phyloP scores from a whole-genome alignment of 1,140 invertebrate species.

The Portunus trituberculatus region DNA sequence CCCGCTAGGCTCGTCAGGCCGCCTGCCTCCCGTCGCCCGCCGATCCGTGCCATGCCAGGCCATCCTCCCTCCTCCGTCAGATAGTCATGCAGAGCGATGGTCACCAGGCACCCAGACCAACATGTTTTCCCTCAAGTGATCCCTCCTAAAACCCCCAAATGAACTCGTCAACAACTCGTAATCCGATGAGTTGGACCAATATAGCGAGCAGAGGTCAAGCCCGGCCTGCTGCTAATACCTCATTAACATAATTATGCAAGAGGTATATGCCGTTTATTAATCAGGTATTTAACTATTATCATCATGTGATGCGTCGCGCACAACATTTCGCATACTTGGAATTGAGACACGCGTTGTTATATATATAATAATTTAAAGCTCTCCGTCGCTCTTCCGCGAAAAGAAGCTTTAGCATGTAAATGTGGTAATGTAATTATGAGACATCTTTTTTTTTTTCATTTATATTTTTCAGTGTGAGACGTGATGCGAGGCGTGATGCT shows the following conservation, averaged over 20 bases:
- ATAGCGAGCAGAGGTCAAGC: not conserved
- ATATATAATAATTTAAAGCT: no score
- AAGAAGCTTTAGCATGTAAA: no score
- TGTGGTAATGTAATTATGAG: no score
- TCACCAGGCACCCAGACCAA: not conserved
- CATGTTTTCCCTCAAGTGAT: constrained; percentile 8
- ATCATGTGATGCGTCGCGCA: not conserved
- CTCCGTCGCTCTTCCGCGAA: no score
- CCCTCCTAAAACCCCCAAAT: not conserved
- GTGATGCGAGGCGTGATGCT: no score
- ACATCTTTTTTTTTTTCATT: no score
- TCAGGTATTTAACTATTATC: not conserved
- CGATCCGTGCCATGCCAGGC: not conserved
- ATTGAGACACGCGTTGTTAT: no score
- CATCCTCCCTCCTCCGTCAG: not conserved
- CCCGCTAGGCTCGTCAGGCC: no score
- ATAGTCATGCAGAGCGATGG: not conserved
- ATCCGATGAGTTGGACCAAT: constrained; percentile 7
- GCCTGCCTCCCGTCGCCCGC: no score
- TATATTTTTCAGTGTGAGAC: no score
- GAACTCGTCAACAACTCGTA: constrained; percentile 1
- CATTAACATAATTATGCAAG: constrained; percentile 8
- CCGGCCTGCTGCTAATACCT: not conserved
- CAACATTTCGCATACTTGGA: no score
- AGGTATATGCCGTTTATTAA: not conserved